Base-by-base conservation (phyloP, 1,140 invertebrate genomes). In the Melitaea cinxia region DNA sequence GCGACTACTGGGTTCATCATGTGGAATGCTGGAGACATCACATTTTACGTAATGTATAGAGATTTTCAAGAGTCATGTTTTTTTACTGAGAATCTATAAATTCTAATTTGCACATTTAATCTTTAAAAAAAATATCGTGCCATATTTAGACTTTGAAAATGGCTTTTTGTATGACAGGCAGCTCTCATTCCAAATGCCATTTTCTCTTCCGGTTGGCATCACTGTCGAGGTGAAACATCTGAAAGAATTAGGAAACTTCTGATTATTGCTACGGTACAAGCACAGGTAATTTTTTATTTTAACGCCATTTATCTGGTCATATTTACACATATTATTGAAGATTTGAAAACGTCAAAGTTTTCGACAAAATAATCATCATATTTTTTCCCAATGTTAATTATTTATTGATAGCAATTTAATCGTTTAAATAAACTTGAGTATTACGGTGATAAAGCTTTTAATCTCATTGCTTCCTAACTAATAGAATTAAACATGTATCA, bases 1-100 rank as follows among this genome's bases (percentile, higher is more conserved):
- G 9, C 1, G 2, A 47, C 9, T 35, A 78, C 73, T 2, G 82
- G 77, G 1, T 50, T 80, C 12, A 65, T 79, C 33, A 85, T 85
- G 78, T 81, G 74, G 71, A 82, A 75, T 39, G 73, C 78, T 45
- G 82, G 82, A 10, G 74, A 84, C 39, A 61, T 82, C 15, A 80
- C 81, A 0, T 68, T 78, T 6, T 75, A 82, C 66, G 81, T 73
- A 63, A n/a, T n/a, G n/a, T n/a, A n/a, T n/a, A n/a, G n/a, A 65
- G 37, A 30, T 17, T 7, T 12, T 14, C 12, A n/a, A 37, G 10
- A 9, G 9, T 37, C 12, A 12, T 37, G 9, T 28, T 28, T 7
- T 28, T 28, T 28, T n/a, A n/a, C n/a, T n/a, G n/a, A n/a, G n/a
- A n/a, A n/a, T n/a, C n/a, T n/a, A n/a, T n/a, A 30, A 9, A 0